Conservation (phyloP, 2,797 vertebrate species). For the Remorina albescens region DNA sequence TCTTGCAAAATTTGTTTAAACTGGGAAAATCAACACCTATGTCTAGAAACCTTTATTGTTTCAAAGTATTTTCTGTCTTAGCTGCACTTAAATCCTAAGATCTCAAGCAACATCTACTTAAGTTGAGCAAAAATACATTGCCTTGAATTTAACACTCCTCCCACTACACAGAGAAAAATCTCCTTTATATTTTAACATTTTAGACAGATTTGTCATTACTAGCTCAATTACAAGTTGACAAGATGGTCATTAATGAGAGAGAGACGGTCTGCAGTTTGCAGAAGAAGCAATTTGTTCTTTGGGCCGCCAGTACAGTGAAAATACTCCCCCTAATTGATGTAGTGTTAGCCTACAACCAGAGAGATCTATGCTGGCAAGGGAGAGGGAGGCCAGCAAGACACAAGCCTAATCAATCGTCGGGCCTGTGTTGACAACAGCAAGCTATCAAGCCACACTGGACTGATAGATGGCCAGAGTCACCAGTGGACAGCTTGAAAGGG, state of each 20-base stretch:
- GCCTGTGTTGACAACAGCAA: slow-evolving; percentile 78
- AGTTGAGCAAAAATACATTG: slow-evolving; percentile 49
- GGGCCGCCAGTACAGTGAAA: slow-evolving; percentile 71
- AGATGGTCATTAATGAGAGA: slow-evolving; percentile 74
- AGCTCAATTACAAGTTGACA: slow-evolving; percentile 68
- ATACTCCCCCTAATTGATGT: slow-evolving; percentile 83
- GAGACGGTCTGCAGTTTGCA: slow-evolving; percentile 66
- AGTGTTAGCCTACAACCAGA: slow-evolving; percentile 79
- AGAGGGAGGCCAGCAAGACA: slow-evolving; percentile 71
- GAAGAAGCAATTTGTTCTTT: slow-evolving; percentile 79
- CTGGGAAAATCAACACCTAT: slow-evolving; percentile 57
- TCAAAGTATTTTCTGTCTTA: slow-evolving; percentile 55
- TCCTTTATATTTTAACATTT: slow-evolving; percentile 52
- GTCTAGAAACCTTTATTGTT: slow-evolving; percentile 65
- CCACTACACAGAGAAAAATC: slow-evolving; percentile 13
- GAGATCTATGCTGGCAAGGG: slow-evolving; percentile 73
- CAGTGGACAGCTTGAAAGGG: slow-evolving; percentile 61
- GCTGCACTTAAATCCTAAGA: slow-evolving; percentile 52
- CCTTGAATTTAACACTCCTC: slow-evolving; percentile 31
- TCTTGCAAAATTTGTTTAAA: slow-evolving; percentile 65
- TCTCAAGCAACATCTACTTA: slow-evolving; percentile 50
- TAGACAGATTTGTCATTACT: slow-evolving; percentile 73
- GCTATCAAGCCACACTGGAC: slow-evolving; percentile 72
- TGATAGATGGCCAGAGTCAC: slow-evolving; percentile 77
- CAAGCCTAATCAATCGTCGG: slow-evolving; percentile 82